Percentiles rank a stretch among this genome's conserved stretches.
These are phyloP conservation scores for Andricus curvator DNA, from an alignment of 2,888 invertebrate species.

Conservation along the genomic window DNA sequence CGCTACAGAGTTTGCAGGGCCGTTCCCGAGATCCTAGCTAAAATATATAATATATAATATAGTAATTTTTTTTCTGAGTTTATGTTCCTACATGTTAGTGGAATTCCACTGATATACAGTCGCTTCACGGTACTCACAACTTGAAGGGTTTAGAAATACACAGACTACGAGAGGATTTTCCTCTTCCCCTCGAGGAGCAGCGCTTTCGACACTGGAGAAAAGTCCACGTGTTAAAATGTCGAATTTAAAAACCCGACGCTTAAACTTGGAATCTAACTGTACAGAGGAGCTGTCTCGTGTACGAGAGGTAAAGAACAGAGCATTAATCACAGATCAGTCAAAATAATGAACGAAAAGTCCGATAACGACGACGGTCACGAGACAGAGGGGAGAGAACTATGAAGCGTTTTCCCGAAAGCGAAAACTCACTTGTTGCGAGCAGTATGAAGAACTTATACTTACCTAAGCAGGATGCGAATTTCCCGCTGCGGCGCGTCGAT, in stretches of 20 bases:
- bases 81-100: constrained; percentile 59
- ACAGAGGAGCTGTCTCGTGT: constrained; percentile 24
- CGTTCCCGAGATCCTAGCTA: constrained; percentile 71
- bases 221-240: constrained; percentile 16
- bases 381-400: constrained; percentile 6
- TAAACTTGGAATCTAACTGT: constrained; percentile 17
- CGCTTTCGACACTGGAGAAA: constrained; percentile 29
- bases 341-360: constrained; percentile 9
- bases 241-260: constrained; percentile 8
- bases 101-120: constrained; percentile 61
- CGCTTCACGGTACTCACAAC: constrained; percentile 59
- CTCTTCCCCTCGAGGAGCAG: constrained; percentile 35
- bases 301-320: constrained; percentile 43
- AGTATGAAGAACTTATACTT: constrained; percentile 71
- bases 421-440: constrained; percentile 59
- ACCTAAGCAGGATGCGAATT: constrained; percentile 65
- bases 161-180: constrained; percentile 20
- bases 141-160: constrained; percentile 35
- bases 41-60: constrained; percentile 75
- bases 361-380: neutral
- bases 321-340: constrained; percentile 56
- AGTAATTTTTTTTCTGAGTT: constrained; percentile 63
- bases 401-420: constrained; percentile 19
- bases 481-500: constrained; percentile 49
- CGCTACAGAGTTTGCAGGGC: constrained; percentile 65